These are phyloP conservation scores for Heteronetta atricapilla DNA, from an alignment of 2,113 vertebrate species.

Conservation along the genomic window DNA sequence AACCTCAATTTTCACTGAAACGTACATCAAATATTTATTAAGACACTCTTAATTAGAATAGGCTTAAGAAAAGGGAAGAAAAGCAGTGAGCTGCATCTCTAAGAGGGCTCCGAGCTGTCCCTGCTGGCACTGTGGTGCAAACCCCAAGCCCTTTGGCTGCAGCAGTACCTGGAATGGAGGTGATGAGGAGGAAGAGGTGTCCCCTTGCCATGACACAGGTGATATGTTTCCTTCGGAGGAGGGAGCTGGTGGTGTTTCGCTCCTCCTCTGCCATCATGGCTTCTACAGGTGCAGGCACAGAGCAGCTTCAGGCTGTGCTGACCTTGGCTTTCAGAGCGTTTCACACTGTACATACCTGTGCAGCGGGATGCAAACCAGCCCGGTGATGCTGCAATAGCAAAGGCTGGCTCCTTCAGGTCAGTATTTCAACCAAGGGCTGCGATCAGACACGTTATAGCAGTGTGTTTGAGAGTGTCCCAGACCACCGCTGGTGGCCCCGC, in stretches of 20 bases:
- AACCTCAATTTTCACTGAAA: background rate
- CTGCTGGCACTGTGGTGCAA: background rate
- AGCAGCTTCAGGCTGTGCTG: too few species aligned
- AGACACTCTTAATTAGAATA: background rate
- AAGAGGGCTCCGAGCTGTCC: background rate
- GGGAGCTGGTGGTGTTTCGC: background rate
- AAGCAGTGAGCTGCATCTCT: background rate
- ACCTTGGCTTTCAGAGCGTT: too few species aligned
- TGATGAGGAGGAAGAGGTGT: fast-evolving
- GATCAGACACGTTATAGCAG: too few species aligned
- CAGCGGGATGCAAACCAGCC: too few species aligned
- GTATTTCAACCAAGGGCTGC: too few species aligned
- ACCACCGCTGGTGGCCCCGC: too few species aligned
- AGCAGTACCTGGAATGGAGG: background rate
- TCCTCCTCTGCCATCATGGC: background rate
- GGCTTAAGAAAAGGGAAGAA: background rate
- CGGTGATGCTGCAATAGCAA: too few species aligned
- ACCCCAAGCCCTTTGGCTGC: background rate
- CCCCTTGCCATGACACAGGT: background rate
- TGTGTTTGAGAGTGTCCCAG: too few species aligned
- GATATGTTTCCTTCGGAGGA: background rate
- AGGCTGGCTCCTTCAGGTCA: too few species aligned
- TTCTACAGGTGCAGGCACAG: too few species aligned
- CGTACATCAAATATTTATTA: background rate
- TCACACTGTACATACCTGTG: too few species aligned